These are phyloP conservation scores for Pammene fasciana DNA, from an alignment of 2,888 invertebrate genomes.

Conservation along the genomic window DNA sequence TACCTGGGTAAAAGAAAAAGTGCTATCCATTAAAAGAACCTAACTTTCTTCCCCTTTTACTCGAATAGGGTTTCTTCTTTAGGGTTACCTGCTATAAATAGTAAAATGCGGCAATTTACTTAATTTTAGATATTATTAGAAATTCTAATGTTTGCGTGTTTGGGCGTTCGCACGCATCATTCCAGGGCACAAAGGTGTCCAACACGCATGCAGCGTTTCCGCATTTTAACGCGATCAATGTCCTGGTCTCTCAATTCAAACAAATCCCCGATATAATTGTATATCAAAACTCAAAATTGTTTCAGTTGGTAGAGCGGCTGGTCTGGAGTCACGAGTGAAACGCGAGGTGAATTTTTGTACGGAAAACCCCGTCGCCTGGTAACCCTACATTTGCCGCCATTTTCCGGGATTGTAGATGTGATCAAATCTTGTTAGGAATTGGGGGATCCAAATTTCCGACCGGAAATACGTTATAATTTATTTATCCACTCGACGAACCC, in stretches of 20 bases:
- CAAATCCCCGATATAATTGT: too few species aligned
- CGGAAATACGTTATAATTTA: slow-evolving; percentile 57
- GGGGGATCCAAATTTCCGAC: slow-evolving; percentile 57
- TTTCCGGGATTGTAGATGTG: slow-evolving; percentile 59
- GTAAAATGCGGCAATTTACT: not conserved
- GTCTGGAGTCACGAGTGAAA: too few species aligned
- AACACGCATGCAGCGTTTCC: too few species aligned
- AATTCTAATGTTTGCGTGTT: too few species aligned
- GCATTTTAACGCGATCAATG: too few species aligned
- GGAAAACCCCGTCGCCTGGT: not conserved
- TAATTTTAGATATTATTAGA: too few species aligned
- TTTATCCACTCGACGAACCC: slow-evolving; percentile 54
- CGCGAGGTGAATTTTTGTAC: too few species aligned
- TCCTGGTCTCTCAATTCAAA: too few species aligned
- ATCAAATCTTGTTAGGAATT: slow-evolving; percentile 63
- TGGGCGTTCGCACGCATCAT: too few species aligned
- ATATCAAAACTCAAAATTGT: too few species aligned
- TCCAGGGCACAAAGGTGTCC: too few species aligned
- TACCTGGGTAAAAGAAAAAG: slow-evolving; percentile 44
- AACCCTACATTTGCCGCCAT: slow-evolving; percentile 47
- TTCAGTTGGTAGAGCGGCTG: too few species aligned
- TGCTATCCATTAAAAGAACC: slow-evolving; percentile 50
- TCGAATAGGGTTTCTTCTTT: slow-evolving; percentile 47
- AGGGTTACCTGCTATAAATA: not conserved
- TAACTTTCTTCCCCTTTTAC: slow-evolving; percentile 50